Evolutionary conservation across 2,113 vertebrate species (phyloP), one percentile per base, ranked within the genome.

Genomic region (Cacatua alba): DNA sequence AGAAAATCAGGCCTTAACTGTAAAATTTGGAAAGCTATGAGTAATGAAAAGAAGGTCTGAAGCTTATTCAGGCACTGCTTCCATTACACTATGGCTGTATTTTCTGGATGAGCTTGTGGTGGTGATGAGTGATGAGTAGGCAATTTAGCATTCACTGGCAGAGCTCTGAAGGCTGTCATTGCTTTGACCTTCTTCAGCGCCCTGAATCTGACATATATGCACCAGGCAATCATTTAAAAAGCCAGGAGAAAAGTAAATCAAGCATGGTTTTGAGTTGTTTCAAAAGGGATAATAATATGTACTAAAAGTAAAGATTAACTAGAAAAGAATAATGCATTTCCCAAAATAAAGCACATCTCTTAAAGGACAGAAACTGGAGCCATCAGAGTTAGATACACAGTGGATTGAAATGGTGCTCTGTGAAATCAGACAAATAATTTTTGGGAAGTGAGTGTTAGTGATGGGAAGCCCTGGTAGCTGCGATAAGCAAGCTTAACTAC

Each of bases 21-120:
- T 85, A 94, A 89, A 82, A 94, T 88, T n/a, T 83, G 71, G 78
- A 83, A 81, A 86, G 46, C 24, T 48, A 1, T 49, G 72, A 96
- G 60, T 70, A 83, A 84, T 68, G 86, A 90, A 88, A 76, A 82
- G 60, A 82, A 67, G 17, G 72, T 92, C 41, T 82, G 78, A 91
- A 85, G 76, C 46, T 95, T 94, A 74, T 82, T 96, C 67, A 90
- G 82, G 84, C 78, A 49, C 78, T 82, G 65, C 88, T 79, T 78
- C 70, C 59, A 74, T 94, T 85, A 49, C 41, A 5, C 55, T 37
- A 25, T 19, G 48, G 63, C 41, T 91, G 77, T 68, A 37, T 77
- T 92, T 95, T 93, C 69, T 82, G 94, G 69, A 63, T 96, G 93
- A 96, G 95, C 80, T 92, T 69, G 86, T 79, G 86, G 67, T 53